These are phyloP conservation scores for Phalacrocorax aristotelis DNA, from an alignment of 2,113 vertebrate species.

Conservation along the genomic window DNA sequence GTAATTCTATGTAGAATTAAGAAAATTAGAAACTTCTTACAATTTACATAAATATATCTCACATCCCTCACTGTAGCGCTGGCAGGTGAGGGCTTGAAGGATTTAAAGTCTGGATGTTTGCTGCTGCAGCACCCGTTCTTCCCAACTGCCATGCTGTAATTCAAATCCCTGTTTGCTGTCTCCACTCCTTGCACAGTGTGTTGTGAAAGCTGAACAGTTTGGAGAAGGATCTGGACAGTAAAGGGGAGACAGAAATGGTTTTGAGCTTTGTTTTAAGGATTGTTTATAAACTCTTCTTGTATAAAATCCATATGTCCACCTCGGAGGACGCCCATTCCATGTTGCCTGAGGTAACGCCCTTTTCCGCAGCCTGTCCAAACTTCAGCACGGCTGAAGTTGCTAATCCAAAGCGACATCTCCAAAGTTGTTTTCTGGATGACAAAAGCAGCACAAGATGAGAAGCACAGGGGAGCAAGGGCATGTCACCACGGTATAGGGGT, in stretches of 20 bases:
- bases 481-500: not conserved
- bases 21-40: not conserved
- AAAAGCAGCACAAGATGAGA: not conserved
- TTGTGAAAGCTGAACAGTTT: not conserved
- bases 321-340: not conserved
- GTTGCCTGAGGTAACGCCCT: not conserved
- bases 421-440: not conserved
- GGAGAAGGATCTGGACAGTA: not conserved
- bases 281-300: not conserved
- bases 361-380: not conserved
- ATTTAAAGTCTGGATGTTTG: not conserved
- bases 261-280: not conserved
- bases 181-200: not conserved
- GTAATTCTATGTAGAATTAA: not conserved
- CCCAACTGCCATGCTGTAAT: not conserved
- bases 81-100: not conserved
- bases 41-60: fast-evolving
- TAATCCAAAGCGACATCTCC: not conserved
- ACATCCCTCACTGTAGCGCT: fast-evolving
- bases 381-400: not conserved
- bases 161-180: not conserved
- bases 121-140: not conserved
- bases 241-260: not conserved
- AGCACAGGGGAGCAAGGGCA: too few species aligned
- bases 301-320: not conserved